phyloP scores from a whole-genome alignment of 2,113 vertebrate species.

The Nyctereutes procyonoides region DNA sequence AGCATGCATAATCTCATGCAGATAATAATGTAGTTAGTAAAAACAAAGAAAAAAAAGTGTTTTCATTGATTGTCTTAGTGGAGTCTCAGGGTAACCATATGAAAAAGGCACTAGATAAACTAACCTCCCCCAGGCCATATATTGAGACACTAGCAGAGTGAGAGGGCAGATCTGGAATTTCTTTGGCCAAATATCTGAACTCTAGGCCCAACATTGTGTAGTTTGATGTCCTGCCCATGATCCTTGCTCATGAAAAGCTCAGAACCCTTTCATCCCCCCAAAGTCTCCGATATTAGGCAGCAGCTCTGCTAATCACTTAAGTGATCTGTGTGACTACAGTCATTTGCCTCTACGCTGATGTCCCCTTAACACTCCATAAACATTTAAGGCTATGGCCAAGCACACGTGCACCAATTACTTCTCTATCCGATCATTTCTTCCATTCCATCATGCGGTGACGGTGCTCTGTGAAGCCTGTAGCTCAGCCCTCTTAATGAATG shows the following conservation, averaged over 20 bases:
- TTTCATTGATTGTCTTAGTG: not conserved
- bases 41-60: not conserved
- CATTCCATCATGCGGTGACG: constrained; percentile 9
- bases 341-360: not conserved
- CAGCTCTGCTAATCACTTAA: not conserved
- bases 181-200: not conserved
- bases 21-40: not conserved
- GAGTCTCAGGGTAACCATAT: not conserved
- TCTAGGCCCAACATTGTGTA: not conserved
- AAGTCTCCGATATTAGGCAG: not conserved
- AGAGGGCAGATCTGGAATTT: not conserved
- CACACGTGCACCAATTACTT: not conserved
- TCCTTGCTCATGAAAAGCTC: not conserved
- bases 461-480: not conserved
- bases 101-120: not conserved
- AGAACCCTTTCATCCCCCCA: not conserved
- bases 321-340: not conserved
- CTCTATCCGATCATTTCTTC: constrained; percentile 57
- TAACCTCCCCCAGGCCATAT: not conserved
- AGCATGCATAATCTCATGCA: not conserved
- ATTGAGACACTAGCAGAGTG: not conserved
- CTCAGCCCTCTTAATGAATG: not conserved
- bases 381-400: not conserved
- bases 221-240: not conserved
- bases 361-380: not conserved